Evolutionary conservation across 2,888 invertebrate species (phyloP).

Genomic region (Antheraea assamensis): DNA sequence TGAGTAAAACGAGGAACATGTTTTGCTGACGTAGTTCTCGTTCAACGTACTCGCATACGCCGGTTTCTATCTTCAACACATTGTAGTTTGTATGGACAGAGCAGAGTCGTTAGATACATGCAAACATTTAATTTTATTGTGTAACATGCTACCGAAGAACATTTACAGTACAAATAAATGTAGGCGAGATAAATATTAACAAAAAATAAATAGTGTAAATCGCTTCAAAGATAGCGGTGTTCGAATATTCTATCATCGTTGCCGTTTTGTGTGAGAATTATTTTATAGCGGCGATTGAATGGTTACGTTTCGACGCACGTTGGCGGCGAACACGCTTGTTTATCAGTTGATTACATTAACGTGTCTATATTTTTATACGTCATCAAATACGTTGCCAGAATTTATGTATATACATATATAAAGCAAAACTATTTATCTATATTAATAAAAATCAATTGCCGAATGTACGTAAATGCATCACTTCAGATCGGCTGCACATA

Average conservation of each 20-base stretch:
- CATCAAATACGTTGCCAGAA: background rate
- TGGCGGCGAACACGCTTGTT: background rate
- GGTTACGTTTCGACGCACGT: background rate
- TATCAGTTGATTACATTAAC: background rate
- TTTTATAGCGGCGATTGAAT: constrained; percentile 14
- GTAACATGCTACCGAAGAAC: constrained; percentile 10
- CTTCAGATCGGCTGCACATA: too few species aligned
- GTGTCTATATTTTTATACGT: background rate
- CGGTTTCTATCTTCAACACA: constrained; percentile 6
- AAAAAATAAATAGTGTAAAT: constrained; percentile 22
- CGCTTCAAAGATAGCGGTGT: constrained; percentile 3
- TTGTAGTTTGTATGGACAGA: constrained; percentile 9
- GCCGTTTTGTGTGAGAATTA: constrained; percentile 20
- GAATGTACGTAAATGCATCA: too few species aligned
- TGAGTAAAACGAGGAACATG: background rate
- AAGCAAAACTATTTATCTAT: too few species aligned
- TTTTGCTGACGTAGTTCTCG: background rate
- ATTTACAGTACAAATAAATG: constrained; percentile 8
- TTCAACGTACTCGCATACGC: background rate
- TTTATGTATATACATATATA: background rate
- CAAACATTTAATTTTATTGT: constrained; percentile 15
- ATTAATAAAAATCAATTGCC: too few species aligned
- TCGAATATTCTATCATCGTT: constrained; percentile 19
- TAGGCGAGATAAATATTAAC: constrained; percentile 22
- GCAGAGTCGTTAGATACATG: constrained; percentile 7